These are phyloP conservation scores for Caenorhabditis latens DNA, from an alignment of 1,140 invertebrate genomes.

Conservation along the genomic window DNA sequence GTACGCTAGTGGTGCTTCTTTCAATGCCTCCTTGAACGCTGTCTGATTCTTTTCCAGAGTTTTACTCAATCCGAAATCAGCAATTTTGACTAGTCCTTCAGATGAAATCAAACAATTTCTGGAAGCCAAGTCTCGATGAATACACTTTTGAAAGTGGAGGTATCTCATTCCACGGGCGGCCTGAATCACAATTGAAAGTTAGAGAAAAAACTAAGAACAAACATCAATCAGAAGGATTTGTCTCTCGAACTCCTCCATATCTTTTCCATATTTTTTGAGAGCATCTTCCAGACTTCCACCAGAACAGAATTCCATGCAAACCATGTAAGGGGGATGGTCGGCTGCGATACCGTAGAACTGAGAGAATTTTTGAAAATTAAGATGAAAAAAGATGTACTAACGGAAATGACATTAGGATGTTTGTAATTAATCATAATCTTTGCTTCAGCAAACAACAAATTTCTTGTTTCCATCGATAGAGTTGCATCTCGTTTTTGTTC, in stretches of 20 bases:
- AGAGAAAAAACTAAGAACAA: background rate
- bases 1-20: conserved; percentile 42
- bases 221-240: conserved; percentile 32
- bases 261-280: conserved; percentile 60
- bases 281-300: conserved; percentile 67
- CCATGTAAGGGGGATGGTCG: conserved; percentile 62
- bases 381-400: background rate
- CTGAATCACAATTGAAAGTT: conserved; percentile 42
- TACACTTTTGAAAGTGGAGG: conserved; percentile 81
- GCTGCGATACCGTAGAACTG: conserved; percentile 67
- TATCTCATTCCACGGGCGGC: conserved; percentile 66
- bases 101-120: conserved; percentile 86
- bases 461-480: conserved; percentile 42
- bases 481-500: conserved; percentile 11
- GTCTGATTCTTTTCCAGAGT: conserved; percentile 19
- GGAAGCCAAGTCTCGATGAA: conserved; percentile 85
- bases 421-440: conserved; percentile 62
- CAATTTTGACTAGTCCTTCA: conserved; percentile 90
- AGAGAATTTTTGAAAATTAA: conserved; percentile 10
- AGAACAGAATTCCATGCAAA: conserved; percentile 66
- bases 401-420: conserved; percentile 41
- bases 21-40: conserved; percentile 39
- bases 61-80: conserved; percentile 92
- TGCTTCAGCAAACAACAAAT: conserved; percentile 60
- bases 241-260: conserved; percentile 60